Base-by-base conservation (phyloP, 2,888 invertebrate species). In the Crepidodera aurea region DNA sequence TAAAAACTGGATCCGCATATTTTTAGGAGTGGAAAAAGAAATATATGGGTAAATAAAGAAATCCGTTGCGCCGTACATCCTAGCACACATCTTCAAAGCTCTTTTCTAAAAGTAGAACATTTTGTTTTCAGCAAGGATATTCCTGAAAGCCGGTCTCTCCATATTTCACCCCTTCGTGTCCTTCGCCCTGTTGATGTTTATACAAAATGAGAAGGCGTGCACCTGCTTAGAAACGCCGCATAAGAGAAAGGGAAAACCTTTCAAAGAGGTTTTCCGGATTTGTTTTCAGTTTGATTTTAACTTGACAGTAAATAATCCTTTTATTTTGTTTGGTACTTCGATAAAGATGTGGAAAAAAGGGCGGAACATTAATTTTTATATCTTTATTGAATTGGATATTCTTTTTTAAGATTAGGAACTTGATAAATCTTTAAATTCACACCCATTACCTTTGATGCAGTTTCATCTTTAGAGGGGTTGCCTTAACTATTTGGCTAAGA, bases 181-280 rank as follows among this genome's bases (percentile, higher is more conserved):
- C 16, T 32, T 13, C 48, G 27, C 15, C 18, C 37, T 50, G 27
- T 39, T 57, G 37, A 57, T 57, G 48, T 57, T 57, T 57, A 57
- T 57, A 57, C 57, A 50, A 57, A 57, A 57, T 57, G 57, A 57
- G 57, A 57, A 57, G 57, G 48, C 48, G 57, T 57, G 27, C 48
- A 57, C 57, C 57, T 57, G 57, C 57, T 50, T 37, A 40, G 25
- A 13, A 57, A 48, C 39, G 48, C 10, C 2, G 19, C 40, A 8
- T 8, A 12, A n/a, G 13, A 18, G 18, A 18, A 18, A 12, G 32
- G 25, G 25, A 39, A 39, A 48, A 48, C 44, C 55, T 55, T 55
- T 54, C 16, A 37, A 44, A 44, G 44, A 55, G 25, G 34, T 42
- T 55, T 55, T 44, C 15, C 4, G 13, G 32, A 55, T 44, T 44